These are phyloP conservation scores for Mimumesa dahlbomi DNA, from an alignment of 2,888 invertebrate genomes.

Conservation along the genomic window DNA sequence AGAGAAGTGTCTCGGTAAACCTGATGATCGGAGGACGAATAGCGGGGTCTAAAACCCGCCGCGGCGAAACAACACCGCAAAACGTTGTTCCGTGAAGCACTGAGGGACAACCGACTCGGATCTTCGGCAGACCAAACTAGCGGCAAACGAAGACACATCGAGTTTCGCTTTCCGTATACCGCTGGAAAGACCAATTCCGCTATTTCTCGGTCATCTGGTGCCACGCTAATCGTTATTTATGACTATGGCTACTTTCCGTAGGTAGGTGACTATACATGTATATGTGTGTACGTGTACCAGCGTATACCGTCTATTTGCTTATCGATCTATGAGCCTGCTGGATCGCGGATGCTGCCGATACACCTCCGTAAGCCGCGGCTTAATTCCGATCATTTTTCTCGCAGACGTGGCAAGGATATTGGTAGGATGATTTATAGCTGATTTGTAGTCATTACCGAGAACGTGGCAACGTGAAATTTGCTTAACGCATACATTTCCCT, in stretches of 20 bases:
- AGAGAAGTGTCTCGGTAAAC: no score
- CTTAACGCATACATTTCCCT: no score
- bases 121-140: slow-evolving; percentile 57
- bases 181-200: slow-evolving; percentile 64
- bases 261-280: no score
- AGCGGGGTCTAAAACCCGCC: slow-evolving; percentile 1
- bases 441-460: slow-evolving; percentile 3
- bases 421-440: slow-evolving; percentile 31
- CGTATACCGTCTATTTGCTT: slow-evolving; percentile 55
- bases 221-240: slow-evolving; percentile 65
- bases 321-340: slow-evolving; percentile 49
- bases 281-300: slow-evolving; percentile 8
- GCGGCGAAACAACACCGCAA: slow-evolving; percentile 31
- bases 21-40: no score
- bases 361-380: slow-evolving; percentile 17
- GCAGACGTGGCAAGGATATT: slow-evolving; percentile 6
- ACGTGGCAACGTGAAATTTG: slow-evolving; percentile 13
- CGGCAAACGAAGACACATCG: slow-evolving; percentile 65
- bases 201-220: slow-evolving; percentile 57
- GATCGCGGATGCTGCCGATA: slow-evolving; percentile 28
- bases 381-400: slow-evolving; percentile 30
- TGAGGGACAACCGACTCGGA: slow-evolving; percentile 55
- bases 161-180: slow-evolving; percentile 53
- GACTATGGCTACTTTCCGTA: slow-evolving; percentile 39
- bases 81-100: slow-evolving; percentile 28